phyloP scores from a whole-genome alignment of 2,888 invertebrate genomes.

The Cheilosia impressa region DNA sequence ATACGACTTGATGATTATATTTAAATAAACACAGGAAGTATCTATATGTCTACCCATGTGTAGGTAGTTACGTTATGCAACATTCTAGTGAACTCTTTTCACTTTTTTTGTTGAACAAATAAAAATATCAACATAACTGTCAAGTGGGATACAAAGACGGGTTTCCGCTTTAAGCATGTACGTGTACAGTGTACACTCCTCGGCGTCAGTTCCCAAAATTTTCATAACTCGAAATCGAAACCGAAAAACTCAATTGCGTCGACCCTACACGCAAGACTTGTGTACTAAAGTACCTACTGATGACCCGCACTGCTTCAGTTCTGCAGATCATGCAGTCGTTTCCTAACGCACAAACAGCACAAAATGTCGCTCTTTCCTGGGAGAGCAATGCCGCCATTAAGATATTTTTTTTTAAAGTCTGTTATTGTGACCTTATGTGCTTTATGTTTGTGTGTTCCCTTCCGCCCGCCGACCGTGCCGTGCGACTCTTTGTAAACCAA shows the following conservation, averaged over 20 bases:
- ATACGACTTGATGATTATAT: constrained; percentile 16
- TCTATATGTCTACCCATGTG: constrained; percentile 23
- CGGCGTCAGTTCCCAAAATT: constrained; percentile 17
- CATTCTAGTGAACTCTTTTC: constrained; percentile 72
- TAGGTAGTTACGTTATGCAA: constrained; percentile 52
- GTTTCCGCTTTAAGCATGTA: constrained; percentile 25
- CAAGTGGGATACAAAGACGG: constrained; percentile 42
- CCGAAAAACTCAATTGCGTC: constrained; percentile 30
- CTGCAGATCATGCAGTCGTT: constrained; percentile 36
- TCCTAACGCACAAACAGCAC: constrained; percentile 12
- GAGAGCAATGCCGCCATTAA: constrained; percentile 27
- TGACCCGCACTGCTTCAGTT: constrained; percentile 53
- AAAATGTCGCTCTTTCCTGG: constrained; percentile 4
- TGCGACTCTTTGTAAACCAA: constrained; percentile 6
- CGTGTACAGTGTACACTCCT: constrained; percentile 15
- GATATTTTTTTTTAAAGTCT: constrained; percentile 28
- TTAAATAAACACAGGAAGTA: constrained; percentile 41
- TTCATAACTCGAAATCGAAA: constrained; percentile 70
- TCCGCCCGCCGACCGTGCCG: neutral
- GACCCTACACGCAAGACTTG: neutral
- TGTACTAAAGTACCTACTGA: neutral
- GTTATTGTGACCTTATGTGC: constrained; percentile 45
- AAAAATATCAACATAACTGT: constrained; percentile 41
- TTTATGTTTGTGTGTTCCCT: neutral
- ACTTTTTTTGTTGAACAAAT: constrained; percentile 35